phyloP scores from a whole-genome alignment of 2,113 vertebrate genomes.

The Pogonocichla stellata region DNA sequence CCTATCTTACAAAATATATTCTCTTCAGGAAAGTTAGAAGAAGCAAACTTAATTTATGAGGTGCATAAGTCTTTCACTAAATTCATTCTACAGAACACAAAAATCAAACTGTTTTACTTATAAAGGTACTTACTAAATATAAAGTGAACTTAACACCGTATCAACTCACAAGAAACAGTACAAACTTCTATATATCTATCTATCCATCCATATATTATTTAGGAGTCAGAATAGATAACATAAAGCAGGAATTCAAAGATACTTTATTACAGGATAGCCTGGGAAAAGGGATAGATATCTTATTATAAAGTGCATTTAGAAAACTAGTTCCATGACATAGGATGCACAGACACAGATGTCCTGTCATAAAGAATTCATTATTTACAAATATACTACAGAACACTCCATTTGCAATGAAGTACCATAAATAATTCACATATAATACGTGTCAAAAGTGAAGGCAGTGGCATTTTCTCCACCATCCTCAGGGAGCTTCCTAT shows the following conservation, averaged over 20 bases:
- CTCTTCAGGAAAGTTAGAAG: not conserved
- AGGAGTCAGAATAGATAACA: not conserved
- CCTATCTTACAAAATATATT: not conserved
- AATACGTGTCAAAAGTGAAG: not conserved
- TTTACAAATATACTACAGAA: slow-evolving; percentile 40
- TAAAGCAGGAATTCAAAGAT: not conserved
- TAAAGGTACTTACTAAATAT: not conserved
- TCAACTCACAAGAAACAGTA: not conserved
- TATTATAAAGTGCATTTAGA: not conserved
- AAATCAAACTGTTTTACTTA: not conserved
- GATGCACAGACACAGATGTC: not conserved
- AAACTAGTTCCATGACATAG: not conserved
- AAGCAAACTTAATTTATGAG: not conserved
- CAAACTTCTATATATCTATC: not conserved
- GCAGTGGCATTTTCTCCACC: not conserved
- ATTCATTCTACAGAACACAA: not conserved
- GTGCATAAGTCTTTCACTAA: not conserved
- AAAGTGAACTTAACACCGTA: not conserved
- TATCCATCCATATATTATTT: not conserved
- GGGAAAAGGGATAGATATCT: not conserved
- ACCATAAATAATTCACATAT: slow-evolving; percentile 21
- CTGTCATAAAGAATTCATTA: slow-evolving; percentile 43
- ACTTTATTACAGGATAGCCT: not conserved
- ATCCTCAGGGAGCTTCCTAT: not conserved
- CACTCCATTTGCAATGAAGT: slow-evolving; percentile 6